Evolutionary conservation across 2,797 vertebrate genomes (phyloP), one percentile per base, ranked within the genome.

Genomic region (Sebastes minor): DNA sequence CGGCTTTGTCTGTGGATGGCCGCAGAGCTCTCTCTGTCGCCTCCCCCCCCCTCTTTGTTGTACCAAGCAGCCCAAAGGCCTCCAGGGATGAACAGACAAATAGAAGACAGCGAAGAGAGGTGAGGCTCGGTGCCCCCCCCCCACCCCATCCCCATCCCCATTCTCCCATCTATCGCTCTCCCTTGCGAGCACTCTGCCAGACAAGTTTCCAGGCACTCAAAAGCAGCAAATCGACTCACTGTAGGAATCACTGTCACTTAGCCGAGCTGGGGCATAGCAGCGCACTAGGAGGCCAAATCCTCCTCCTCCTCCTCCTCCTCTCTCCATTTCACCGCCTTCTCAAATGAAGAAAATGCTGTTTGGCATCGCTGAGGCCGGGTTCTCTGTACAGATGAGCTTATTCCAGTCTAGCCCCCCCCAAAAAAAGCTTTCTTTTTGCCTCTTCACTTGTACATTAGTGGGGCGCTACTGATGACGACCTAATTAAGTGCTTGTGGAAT

Each of bases 191-290:
- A 83, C 92, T 93, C 89, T 85, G 88, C 85, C 84, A 91, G 92
- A 94, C 91, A 93, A 88, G 81, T 94, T 94, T 93, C 85, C 85
- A 83, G 90, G 86, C 91, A 88, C 91, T 93, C 93, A 89, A 90
- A 93, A 90, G 87, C 88, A 88, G 91, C 89, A 94, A 93, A 94
- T 89, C 82, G 86, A 93, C 92, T 93, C 88, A 80, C 88, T 91
- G 90, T 91, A 84, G 89, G 90, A 93, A 92, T 91, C 91, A 70
- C 88, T 89, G 92, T 94, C 92, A 92, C 90, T 94, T 92, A 91
- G 82, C 78, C 32, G 80, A 90, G 86, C 87, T 59, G 85, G 88
- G 87, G 86, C 88, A 88, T 57, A 77, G 85, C 90, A 68, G 83
- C 84, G 3, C 89, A 33, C 84, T 55, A 87, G 88, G 88, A 89